Conservation (phyloP, 2,113 vertebrate genomes). For the Damaliscus lunatus region DNA sequence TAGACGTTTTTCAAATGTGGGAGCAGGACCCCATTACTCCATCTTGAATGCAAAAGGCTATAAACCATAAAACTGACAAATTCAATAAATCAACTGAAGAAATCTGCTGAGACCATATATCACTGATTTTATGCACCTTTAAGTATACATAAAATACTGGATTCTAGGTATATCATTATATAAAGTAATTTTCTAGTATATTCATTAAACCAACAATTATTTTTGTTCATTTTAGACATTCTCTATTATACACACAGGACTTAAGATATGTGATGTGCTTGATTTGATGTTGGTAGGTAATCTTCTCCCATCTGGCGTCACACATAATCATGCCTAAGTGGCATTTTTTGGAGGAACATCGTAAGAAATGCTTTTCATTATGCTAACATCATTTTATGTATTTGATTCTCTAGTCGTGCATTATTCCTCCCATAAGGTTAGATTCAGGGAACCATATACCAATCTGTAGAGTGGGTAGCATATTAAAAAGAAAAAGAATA, state of each 20-base stretch:
- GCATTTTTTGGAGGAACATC: not conserved
- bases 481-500: not conserved
- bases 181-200: slow-evolving; percentile 58
- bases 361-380: not conserved
- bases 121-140: slow-evolving; percentile 67
- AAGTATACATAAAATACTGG: slow-evolving; percentile 46
- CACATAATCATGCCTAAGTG: not conserved
- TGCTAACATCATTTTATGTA: not conserved
- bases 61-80: slow-evolving; percentile 56
- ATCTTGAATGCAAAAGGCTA: slow-evolving; percentile 45
- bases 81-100: slow-evolving; percentile 72
- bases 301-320: not conserved
- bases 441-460: not conserved
- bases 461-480: not conserved
- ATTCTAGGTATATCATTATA: slow-evolving; percentile 46
- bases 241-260: not conserved
- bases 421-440: not conserved
- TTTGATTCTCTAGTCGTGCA: not conserved
- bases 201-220: slow-evolving; percentile 49
- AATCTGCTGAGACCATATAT: slow-evolving; percentile 41
- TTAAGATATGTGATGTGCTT: slow-evolving; percentile 24
- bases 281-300: not conserved
- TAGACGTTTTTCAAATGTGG: slow-evolving; percentile 11
- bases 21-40: slow-evolving; percentile 1
- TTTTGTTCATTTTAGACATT: slow-evolving; percentile 35